Base-by-base conservation (phyloP, 1,140 invertebrate genomes). In the Zaprionus lachaisei region DNA sequence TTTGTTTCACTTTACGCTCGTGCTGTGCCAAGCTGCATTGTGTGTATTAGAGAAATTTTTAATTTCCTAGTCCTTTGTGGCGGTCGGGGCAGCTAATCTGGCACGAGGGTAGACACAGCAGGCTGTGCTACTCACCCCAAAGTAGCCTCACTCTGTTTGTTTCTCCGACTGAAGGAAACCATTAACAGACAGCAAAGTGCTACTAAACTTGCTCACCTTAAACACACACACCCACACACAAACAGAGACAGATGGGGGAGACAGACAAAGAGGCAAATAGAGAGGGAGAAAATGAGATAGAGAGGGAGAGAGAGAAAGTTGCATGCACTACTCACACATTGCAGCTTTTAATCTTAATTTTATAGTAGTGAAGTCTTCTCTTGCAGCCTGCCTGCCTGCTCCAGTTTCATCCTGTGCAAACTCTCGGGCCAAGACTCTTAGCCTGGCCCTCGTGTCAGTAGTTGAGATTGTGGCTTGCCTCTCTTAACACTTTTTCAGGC, bases 331-430 rank as follows among this genome's bases (percentile, higher is more conserved):
- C 54, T 47, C 74, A 69, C 66, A 79, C 73, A 71, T 83, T 79
- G 72, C 62, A 65, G 83, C 84, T 83, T 87, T 87, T 89, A 87
- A 87, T 87, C 83, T 81, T 87, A 89, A 87, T 87, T 87, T 87
- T 89, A 87, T 81, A 89, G 84, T 83, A 89, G 77, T 64, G 60
- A 54, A 75, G 80, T 65, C 47, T 65, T 47, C 17, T 49, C 55
- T 58, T 34, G 44, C 44, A 28, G 38, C 54, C 22, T 75, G 26
- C 34, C 31, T 22, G 11, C 17, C 28, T 47, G 20, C 22, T 54
- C 15, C 57, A 37, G 38, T 34, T 63, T 37, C 62, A 41, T 26
- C 38, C 47, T 72, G 44, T 28, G 28, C 49, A 57, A 51, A 51
- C 41, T 22, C 47, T 51, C 9, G 11, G 47, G 17, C 47, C 47